phyloP scores from a whole-genome alignment of 1,140 invertebrate genomes.

The Asobara japonica region DNA sequence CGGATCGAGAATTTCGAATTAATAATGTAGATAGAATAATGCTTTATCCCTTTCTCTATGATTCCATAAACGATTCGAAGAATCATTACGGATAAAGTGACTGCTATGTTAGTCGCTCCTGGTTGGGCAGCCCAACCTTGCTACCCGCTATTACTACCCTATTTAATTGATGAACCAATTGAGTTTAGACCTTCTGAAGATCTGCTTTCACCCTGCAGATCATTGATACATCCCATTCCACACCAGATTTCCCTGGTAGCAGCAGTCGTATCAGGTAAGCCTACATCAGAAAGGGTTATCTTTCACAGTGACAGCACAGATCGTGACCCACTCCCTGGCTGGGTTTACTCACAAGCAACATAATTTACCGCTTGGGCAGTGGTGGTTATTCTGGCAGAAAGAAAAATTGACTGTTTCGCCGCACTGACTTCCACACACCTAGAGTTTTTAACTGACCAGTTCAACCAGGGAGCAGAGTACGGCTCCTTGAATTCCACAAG shows the following conservation, averaged over 20 bases:
- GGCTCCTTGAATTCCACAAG: constrained; percentile 9
- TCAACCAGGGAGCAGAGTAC: constrained; percentile 18
- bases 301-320: background rate
- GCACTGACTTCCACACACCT: background rate
- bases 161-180: constrained; percentile 32
- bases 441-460: background rate
- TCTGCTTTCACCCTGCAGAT: constrained; percentile 7
- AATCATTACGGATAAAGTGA: constrained; percentile 17
- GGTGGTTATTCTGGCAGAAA: background rate
- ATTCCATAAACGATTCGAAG: constrained; percentile 21
- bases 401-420: constrained; percentile 11
- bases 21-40: no score
- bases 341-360: no score
- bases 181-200: constrained; percentile 4
- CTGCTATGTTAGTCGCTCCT: constrained; percentile 15
- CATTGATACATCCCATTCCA: constrained; percentile 17
- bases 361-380: no score
- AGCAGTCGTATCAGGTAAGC: constrained; percentile 6
- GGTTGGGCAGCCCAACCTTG: constrained; percentile 26
- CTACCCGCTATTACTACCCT: constrained; percentile 18
- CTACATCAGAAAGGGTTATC: background rate
- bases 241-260: constrained; percentile 16
- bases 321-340: background rate
- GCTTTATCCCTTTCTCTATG: constrained; percentile 27
- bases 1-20: no score